Evolutionary conservation across 37 sponge, comb jelly and placozoan species (phyloP).

Genomic region (Diacarnus erythraeanus): DNA sequence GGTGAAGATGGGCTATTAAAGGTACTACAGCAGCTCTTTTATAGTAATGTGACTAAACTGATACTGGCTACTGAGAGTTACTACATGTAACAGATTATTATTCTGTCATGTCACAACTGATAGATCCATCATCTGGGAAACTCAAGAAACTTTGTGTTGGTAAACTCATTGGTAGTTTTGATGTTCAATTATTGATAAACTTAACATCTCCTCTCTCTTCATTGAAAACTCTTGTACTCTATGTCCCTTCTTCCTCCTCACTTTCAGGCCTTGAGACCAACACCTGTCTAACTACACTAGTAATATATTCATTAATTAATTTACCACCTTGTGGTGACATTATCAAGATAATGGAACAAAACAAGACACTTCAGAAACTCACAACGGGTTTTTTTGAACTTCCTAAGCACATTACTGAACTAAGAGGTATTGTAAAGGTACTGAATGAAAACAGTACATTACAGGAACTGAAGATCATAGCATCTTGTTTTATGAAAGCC

Average conservation of each 20-base stretch:
- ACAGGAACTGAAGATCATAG: neutral
- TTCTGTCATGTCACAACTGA: too few species aligned
- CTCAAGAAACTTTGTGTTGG: neutral
- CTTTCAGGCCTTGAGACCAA: neutral
- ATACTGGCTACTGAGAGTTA: too few species aligned
- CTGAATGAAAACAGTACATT: neutral
- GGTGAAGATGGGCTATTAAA: too few species aligned
- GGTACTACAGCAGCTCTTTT: too few species aligned
- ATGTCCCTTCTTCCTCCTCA: neutral
- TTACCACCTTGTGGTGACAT: too few species aligned
- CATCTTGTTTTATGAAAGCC: too few species aligned
- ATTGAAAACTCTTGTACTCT: neutral
- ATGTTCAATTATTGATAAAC: too few species aligned
- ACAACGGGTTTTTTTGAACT: neutral
- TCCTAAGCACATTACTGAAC: neutral
- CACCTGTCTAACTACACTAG: neutral
- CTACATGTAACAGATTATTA: too few species aligned
- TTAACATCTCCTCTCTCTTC: neutral
- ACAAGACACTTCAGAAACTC: neutral
- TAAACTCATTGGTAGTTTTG: neutral
- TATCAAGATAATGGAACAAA: neutral
- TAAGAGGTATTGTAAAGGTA: neutral
- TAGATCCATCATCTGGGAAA: too few species aligned
- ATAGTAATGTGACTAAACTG: too few species aligned
- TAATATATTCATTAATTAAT: too few species aligned